Percentiles rank a stretch among this genome's conserved stretches.
Evolutionary conservation across 2,797 vertebrate species (phyloP).

Genomic region (Periparus ater): DNA sequence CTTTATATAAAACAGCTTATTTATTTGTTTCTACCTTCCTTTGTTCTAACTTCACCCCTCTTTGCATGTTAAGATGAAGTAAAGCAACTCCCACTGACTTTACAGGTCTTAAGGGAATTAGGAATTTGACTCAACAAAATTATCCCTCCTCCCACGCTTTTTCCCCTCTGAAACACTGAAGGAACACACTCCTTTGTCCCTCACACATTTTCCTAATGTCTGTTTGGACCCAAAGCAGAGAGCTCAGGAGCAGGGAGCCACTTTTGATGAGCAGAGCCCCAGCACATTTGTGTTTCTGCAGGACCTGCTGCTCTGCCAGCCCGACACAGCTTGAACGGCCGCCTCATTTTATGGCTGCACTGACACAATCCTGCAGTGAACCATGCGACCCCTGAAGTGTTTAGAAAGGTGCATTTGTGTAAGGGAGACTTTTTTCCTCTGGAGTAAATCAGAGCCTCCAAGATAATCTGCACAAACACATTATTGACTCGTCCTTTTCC

Average conservation of each 20-base stretch:
- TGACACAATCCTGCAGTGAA: conserved; percentile 68
- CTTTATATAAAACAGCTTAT: background rate
- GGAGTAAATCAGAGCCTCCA: conserved; percentile 28
- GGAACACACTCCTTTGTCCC: background rate
- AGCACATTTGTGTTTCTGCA: conserved; percentile 35
- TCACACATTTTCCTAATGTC: background rate
- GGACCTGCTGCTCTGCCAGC: background rate
- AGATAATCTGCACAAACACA: conserved; percentile 45
- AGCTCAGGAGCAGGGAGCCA: background rate
- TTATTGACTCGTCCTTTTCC: conserved; percentile 44
- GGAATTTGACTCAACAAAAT: background rate
- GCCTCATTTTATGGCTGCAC: conserved; percentile 66
- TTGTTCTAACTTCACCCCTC: conserved; percentile 21
- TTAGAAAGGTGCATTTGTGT: conserved; percentile 63
- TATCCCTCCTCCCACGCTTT: background rate
- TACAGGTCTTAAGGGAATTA: conserved; percentile 44
- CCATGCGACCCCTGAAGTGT: conserved; percentile 58
- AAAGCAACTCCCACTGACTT: conserved; percentile 42
- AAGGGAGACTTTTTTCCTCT: conserved; percentile 10
- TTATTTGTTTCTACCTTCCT: background rate
- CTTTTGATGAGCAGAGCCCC: background rate
- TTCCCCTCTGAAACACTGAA: background rate
- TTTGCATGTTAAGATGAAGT: conserved; percentile 3
- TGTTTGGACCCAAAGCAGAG: background rate
- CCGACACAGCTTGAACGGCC: background rate